phyloP scores from a whole-genome alignment of 2,888 invertebrate species.

The Cosmia pyralina region DNA sequence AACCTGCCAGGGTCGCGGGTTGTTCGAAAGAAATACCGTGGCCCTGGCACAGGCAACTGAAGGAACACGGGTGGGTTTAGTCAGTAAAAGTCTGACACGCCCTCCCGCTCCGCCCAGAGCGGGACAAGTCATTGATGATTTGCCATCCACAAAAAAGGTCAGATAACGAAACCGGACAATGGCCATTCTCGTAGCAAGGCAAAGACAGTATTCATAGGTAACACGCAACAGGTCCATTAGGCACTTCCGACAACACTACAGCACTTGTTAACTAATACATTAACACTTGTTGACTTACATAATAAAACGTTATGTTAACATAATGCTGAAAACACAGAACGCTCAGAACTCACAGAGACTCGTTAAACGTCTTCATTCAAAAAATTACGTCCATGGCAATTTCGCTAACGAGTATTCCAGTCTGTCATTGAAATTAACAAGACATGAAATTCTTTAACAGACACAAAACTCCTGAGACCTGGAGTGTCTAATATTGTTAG shows the following conservation, averaged over 20 bases:
- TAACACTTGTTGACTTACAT: conserved; percentile 36
- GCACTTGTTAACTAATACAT: conserved; percentile 72
- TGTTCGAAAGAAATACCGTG: too few species aligned
- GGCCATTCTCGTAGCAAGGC: conserved; percentile 53
- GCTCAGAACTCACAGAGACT: background rate
- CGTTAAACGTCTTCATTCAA: background rate
- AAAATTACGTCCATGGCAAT: conserved; percentile 3
- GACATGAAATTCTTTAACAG: conserved; percentile 25
- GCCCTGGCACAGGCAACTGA: too few species aligned
- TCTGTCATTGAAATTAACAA: conserved; percentile 27
- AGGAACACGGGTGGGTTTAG: too few species aligned
- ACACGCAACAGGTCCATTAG: conserved; percentile 85
- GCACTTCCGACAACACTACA: conserved; percentile 77
- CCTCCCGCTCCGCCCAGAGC: too few species aligned
- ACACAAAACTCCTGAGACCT: conserved; percentile 31
- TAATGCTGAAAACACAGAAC: background rate
- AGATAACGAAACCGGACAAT: conserved; percentile 39
- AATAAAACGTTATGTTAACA: conserved; percentile 4
- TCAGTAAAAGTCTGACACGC: too few species aligned
- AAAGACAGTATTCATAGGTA: conserved; percentile 75
- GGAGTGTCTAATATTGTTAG: conserved; percentile 50
- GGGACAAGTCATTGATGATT: too few species aligned
- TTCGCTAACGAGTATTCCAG: background rate
- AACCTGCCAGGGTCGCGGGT: too few species aligned
- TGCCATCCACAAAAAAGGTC: too few species aligned